phyloP scores from a whole-genome alignment of 2,113 vertebrate species.

The human (Homo sapiens) region GRCh38 chr1:88123001-88123500 shows the following conservation, averaged over 20 bases:
- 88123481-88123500: fast-evolving
- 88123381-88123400: too few relatives aligned
- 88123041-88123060: not conserved
- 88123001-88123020: not conserved
- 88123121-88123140: not conserved
- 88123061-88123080: not conserved
- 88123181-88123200: not conserved
- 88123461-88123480: too few relatives aligned
- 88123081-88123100: constrained; percentile 5
- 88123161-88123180: constrained; percentile 16
- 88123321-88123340: not conserved
- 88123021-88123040: not conserved
- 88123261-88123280: not conserved
- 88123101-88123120: constrained; percentile 17
- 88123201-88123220: not conserved
- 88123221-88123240: not conserved
- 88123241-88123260: not conserved
- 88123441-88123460: too few relatives aligned
- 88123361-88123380: too few relatives aligned
- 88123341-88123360: not conserved
- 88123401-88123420: too few relatives aligned
- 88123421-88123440: too few relatives aligned
- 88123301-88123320: not conserved
- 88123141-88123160: not conserved
- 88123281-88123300: not conserved